Conservation (phyloP, 2,113 vertebrate genomes). For the Cynopterus brachyotis region DNA sequence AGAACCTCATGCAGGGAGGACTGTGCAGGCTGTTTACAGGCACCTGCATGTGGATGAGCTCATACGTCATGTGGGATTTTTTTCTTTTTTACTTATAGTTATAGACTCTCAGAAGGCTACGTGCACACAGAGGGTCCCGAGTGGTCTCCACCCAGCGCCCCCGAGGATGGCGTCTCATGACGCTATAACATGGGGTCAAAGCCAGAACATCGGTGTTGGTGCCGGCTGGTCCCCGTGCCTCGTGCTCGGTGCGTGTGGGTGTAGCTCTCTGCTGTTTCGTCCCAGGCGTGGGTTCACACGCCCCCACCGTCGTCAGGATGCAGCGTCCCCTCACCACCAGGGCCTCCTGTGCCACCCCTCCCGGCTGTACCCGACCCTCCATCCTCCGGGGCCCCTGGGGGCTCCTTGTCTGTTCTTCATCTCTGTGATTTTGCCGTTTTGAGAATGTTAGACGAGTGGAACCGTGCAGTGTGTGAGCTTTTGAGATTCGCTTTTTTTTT, state of each 20-base stretch:
- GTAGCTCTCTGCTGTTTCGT: neutral
- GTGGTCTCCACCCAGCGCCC: neutral
- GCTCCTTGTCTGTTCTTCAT: neutral
- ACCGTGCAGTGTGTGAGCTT: neutral
- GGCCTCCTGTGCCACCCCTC: neutral
- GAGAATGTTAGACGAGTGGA: neutral
- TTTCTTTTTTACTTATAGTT: neutral
- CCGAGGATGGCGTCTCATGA: neutral
- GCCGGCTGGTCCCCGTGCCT: no score
- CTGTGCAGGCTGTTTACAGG: neutral
- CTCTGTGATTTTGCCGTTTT: neutral
- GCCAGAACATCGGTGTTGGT: neutral
- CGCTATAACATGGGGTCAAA: neutral
- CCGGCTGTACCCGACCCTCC: neutral
- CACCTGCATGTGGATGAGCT: neutral
- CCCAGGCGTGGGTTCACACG: neutral
- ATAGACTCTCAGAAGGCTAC: neutral
- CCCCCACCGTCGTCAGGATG: neutral
- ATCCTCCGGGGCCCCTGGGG: neutral
- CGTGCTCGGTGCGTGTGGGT: neutral
- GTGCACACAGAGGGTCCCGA: neutral
- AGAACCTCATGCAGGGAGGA: neutral
- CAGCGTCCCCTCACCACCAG: neutral
- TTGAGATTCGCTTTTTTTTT: neutral
- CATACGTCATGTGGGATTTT: neutral